A percentile compares a stretch with the other conserved stretches of the same genome.
phyloP scores from a whole-genome alignment of 1,140 invertebrate species.

The Colletes gigas region DNA sequence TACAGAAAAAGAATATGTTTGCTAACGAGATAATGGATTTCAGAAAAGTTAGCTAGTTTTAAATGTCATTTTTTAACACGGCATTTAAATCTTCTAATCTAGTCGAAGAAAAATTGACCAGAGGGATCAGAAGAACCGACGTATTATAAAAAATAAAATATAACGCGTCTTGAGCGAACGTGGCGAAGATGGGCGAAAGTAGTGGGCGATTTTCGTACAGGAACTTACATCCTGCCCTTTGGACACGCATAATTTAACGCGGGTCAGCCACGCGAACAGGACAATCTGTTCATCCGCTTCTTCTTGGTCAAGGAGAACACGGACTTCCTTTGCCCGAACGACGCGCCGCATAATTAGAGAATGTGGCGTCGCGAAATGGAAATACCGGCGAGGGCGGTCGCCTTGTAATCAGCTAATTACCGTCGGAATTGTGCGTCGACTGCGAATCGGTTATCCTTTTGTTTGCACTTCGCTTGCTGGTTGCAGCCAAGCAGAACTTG shows the following conservation, averaged over 20 bases:
- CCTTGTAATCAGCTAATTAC: conserved; percentile 58
- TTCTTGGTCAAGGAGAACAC: conserved; percentile 5
- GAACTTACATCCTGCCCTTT: neutral
- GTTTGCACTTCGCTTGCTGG: conserved; percentile 14
- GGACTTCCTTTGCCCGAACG: conserved; percentile 15
- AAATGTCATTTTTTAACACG: too few relatives aligned
- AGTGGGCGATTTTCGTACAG: neutral
- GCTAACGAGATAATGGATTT: too few relatives aligned
- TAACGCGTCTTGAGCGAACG: neutral
- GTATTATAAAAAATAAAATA: too few relatives aligned
- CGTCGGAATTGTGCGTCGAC: conserved; percentile 10
- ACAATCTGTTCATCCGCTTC: conserved; percentile 13
- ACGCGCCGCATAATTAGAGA: conserved; percentile 47
- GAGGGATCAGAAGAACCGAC: too few relatives aligned
- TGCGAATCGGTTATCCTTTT: conserved; percentile 17
- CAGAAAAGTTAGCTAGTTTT: too few relatives aligned
- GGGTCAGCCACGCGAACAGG: neutral
- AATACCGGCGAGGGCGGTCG: neutral
- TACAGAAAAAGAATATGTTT: too few relatives aligned
- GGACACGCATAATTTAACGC: conserved; percentile 13
- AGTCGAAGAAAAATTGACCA: too few relatives aligned
- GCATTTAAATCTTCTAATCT: too few relatives aligned
- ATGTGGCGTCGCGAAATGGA: conserved; percentile 43
- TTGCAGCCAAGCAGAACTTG: neutral
- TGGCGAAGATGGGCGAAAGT: neutral